Evolutionary conservation across 2,888 invertebrate genomes (phyloP).

Genomic region (Pomacea canaliculata): DNA sequence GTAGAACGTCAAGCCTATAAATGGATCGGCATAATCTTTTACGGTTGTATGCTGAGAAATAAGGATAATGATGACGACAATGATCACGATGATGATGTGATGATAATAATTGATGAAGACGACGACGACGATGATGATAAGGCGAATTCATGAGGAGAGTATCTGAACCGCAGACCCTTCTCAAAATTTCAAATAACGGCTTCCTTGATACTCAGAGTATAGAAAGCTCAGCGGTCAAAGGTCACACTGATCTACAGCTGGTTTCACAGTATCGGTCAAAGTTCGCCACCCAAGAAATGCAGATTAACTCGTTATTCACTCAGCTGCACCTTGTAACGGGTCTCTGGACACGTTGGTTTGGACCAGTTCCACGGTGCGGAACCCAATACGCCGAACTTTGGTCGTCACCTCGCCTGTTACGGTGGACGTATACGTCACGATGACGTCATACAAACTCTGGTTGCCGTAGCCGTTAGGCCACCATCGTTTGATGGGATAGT

Average conservation of each 20-base stretch:
- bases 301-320: too few relatives aligned
- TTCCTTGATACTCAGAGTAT: too few relatives aligned
- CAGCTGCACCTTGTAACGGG: conserved; percentile 12
- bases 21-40: not conserved
- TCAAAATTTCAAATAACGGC: too few relatives aligned
- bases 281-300: too few relatives aligned
- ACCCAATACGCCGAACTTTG: conserved; percentile 82
- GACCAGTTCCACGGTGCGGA: conserved; percentile 86
- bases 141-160: too few relatives aligned
- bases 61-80: not conserved
- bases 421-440: conserved; percentile 70
- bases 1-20: conserved; percentile 79
- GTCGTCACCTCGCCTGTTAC: conserved; percentile 38
- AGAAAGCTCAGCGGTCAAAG: too few relatives aligned
- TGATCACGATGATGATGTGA: not conserved
- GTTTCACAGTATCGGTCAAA: too few relatives aligned
- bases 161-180: too few relatives aligned
- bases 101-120: not conserved
- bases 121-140: too few relatives aligned
- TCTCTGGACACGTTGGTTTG: conserved; percentile 75
- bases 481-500: conserved; percentile 77
- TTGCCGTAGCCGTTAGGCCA: conserved; percentile 88
- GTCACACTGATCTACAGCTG: too few relatives aligned
- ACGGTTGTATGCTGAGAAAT: not conserved
- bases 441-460: conserved; percentile 79